Base-by-base conservation (phyloP, 2,113 vertebrate species). In the Protobothrops mucrosquamatus region DNA sequence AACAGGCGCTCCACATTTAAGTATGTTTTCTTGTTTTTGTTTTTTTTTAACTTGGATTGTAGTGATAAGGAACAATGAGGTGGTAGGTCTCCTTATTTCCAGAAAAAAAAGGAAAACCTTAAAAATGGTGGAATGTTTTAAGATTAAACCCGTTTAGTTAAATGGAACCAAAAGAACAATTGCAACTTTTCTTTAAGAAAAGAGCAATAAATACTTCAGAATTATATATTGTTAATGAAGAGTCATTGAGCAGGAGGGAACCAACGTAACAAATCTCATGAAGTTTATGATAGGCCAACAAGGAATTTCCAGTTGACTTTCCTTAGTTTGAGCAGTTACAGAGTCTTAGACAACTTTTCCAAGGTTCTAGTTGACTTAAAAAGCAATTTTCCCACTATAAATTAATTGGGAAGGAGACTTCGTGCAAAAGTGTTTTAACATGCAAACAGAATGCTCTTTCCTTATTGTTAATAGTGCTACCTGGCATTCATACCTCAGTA, bases 261-360 rank as follows among this genome's bases (percentile, higher is more conserved):
- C 92, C 54, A 95, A 94, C 94, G 89, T 93, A 61, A 93, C 74
- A 93, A 95, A 94, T 93, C 92, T 87, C 81, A 92, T 39, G 14
- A 90, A 18, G 88, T 96, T 87, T 92, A 26, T 46, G 92, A 20
- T 15, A 92, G 34, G 94, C 88, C 93, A 93, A 93, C 89, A 91
- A 94, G 46, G 61, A 8, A 34, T 94, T 57, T 93, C 91, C 93
- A 95, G 94, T 6, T 93, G 93, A 92, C 87, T 91, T 12, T 48
- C 89, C 91, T 94, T 95, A 95, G 91, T 23, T 92, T 54, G 8
- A 56, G 55, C 90, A 64, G 26, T 90, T 90, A 2, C 93, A 88
- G 2, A 91, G 85, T 43, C 91, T 93, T 93, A 94, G 89, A 88
- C 89, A 94, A 61, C 92, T 61, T 95, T 86, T 87, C 91, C 93